Percentiles rank a stretch among this genome's conserved stretches.
phyloP scores from a whole-genome alignment of 1,140 invertebrate species.

The Psix sp. region DNA sequence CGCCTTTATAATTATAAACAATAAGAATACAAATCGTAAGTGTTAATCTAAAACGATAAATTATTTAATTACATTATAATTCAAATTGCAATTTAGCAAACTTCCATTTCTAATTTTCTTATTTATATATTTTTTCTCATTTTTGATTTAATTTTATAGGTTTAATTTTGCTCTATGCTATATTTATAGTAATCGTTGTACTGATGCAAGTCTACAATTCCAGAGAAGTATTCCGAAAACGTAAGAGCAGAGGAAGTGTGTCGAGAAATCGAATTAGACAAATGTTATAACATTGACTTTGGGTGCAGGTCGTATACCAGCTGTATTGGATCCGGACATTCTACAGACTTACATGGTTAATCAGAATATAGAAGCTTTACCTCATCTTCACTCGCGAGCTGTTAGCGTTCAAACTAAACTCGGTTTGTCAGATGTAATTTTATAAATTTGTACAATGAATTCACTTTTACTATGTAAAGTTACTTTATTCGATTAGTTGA shows the following conservation, averaged over 20 bases:
- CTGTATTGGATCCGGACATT: conserved; percentile 62
- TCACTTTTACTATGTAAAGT: background rate
- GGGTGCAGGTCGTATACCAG: conserved; percentile 66
- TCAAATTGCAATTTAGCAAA: no score
- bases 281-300: conserved; percentile 25
- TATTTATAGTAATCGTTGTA: conserved; percentile 80
- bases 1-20: no score
- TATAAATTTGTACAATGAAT: background rate
- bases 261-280: background rate
- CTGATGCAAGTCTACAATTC: conserved; percentile 72
- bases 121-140: no score
- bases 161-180: conserved; percentile 79
- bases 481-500: background rate
- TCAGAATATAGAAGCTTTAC: conserved; percentile 42
- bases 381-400: conserved; percentile 62
- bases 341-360: conserved; percentile 67
- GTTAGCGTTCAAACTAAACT: conserved; percentile 68
- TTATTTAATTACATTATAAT: no score
- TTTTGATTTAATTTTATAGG: conserved; percentile 68
- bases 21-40: no score
- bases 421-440: conserved; percentile 60
- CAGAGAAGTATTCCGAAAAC: conserved; percentile 61
- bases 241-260: conserved; percentile 43
- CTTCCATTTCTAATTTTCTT: no score
- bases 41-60: no score